These are phyloP conservation scores for Hypocryptadius cinnamomeus DNA, from an alignment of 2,113 vertebrate genomes.

Conservation along the genomic window DNA sequence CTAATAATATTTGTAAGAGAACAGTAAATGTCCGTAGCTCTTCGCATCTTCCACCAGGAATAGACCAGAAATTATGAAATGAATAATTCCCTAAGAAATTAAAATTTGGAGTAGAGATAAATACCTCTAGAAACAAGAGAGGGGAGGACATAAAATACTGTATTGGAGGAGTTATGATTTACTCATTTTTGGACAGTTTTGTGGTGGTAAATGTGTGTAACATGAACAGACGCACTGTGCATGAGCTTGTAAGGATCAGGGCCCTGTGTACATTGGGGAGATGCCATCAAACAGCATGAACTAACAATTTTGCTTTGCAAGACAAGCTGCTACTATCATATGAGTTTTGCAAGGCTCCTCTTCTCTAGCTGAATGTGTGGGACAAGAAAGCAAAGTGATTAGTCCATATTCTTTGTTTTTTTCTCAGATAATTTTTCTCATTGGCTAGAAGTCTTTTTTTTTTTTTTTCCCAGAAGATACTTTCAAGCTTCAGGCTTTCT, in stretches of 20 bases:
- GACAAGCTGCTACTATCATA: neutral
- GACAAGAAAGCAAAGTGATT: neutral
- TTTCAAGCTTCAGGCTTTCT: neutral
- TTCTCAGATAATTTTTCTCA: neutral
- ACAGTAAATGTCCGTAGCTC: neutral
- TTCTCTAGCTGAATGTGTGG: neutral
- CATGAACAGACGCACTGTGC: neutral
- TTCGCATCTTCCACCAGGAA: neutral
- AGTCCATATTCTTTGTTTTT: neutral
- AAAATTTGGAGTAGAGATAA: neutral
- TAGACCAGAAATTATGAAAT: neutral
- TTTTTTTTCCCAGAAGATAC: neutral
- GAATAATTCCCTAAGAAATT: neutral
- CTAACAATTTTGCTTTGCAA: neutral
- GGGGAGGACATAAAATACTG: neutral
- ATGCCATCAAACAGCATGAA: neutral
- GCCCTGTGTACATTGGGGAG: neutral
- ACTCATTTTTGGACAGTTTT: neutral
- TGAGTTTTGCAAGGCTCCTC: neutral
- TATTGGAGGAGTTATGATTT: neutral
- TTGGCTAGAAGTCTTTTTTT: neutral
- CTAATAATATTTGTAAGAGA: too few species aligned
- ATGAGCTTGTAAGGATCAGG: neutral
- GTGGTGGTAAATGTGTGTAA: neutral
- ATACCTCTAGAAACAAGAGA: neutral